A percentile compares a stretch with the other conserved stretches of the same genome.
Conservation (phyloP, 2,113 vertebrate species). For the Phylloscopus trochiloides region DNA sequence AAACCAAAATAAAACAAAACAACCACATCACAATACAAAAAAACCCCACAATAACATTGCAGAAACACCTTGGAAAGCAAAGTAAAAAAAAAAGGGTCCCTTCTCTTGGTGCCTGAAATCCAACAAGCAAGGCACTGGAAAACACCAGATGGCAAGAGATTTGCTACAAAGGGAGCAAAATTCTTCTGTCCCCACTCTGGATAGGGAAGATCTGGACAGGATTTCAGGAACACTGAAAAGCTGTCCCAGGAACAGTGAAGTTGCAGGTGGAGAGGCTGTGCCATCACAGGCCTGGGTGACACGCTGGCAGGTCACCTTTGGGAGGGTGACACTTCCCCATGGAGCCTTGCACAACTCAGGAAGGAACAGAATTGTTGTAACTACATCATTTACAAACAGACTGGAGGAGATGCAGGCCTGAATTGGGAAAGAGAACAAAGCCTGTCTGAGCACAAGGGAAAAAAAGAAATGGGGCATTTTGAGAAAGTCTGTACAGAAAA, state of each 20-base stretch:
- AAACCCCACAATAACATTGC: background rate
- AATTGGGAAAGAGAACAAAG: background rate
- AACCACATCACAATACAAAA: background rate
- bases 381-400: background rate
- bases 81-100: rapidly evolving
- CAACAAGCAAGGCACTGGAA: background rate
- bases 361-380: background rate
- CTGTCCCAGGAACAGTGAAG: background rate
- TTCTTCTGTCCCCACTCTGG: background rate
- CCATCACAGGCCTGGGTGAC: background rate
- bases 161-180: background rate
- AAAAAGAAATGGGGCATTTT: background rate
- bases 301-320: background rate
- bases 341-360: background rate
- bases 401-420: background rate
- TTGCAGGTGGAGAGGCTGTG: background rate
- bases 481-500: background rate
- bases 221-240: background rate
- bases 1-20: background rate
- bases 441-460: background rate
- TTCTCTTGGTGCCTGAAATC: background rate
- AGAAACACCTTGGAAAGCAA: background rate
- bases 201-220: background rate
- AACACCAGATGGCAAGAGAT: background rate
- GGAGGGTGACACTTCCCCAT: no score